A percentile compares a stretch with the other conserved stretches of the same genome.
These are phyloP conservation scores for Thalassaphorura encarpata DNA, from an alignment of 1,140 invertebrate genomes.

Conservation along the genomic window DNA sequence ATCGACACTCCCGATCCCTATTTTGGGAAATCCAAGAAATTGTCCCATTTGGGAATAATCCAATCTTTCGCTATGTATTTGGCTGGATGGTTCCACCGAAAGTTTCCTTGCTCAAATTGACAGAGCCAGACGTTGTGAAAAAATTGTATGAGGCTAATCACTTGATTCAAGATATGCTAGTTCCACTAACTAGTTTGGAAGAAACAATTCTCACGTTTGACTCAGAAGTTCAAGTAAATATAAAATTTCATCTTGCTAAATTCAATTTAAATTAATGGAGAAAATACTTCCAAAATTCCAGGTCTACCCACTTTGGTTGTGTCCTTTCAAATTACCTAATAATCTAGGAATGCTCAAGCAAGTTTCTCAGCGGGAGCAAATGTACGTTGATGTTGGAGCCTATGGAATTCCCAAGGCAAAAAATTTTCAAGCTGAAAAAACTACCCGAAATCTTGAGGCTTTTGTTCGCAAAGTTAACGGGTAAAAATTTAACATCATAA, in stretches of 20 bases:
- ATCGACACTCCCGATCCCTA: slow-evolving; percentile 59
- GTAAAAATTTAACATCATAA: slow-evolving; percentile 37
- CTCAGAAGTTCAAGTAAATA: slow-evolving; percentile 58
- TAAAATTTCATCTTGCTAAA: too few relatives aligned
- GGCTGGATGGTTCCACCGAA: slow-evolving; percentile 63
- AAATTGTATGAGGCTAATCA: slow-evolving; percentile 66
- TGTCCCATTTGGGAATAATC: slow-evolving; percentile 72
- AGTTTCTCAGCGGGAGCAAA: slow-evolving; percentile 38
- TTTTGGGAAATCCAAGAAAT: slow-evolving; percentile 54
- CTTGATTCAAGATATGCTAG: slow-evolving; percentile 74
- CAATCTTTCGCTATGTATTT: slow-evolving; percentile 58
- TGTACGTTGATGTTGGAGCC: slow-evolving; percentile 70
- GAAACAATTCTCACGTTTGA: slow-evolving; percentile 55
- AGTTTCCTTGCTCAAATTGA: slow-evolving; percentile 69
- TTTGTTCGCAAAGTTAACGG: slow-evolving; percentile 58
- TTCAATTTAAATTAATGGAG: too few relatives aligned
- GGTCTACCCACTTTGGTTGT: slow-evolving; percentile 77
- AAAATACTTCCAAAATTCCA: too few relatives aligned
- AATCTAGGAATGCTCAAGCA: slow-evolving; percentile 61
- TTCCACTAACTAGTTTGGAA: slow-evolving; percentile 54
- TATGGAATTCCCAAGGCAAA: slow-evolving; percentile 60
- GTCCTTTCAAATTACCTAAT: slow-evolving; percentile 60
- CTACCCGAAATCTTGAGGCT: slow-evolving; percentile 58
- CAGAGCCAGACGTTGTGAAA: slow-evolving; percentile 60
- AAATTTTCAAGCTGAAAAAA: slow-evolving; percentile 51